These are phyloP conservation scores for rat (Rattus norvegicus) DNA, from an alignment of 2,113 vertebrate genomes.

Conservation along the genomic window DNA sequence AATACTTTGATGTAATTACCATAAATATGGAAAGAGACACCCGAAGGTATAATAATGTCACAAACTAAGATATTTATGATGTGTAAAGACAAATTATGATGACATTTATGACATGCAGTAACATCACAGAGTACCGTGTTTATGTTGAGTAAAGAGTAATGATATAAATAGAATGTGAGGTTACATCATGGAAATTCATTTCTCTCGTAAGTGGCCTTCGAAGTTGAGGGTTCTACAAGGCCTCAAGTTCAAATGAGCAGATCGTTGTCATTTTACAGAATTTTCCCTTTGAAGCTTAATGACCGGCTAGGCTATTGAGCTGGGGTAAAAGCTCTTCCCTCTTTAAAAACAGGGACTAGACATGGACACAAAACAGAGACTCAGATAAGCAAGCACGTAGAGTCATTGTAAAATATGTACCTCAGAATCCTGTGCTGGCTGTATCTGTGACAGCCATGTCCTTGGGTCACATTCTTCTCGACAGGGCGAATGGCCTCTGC, in stretches of 20 bases:
- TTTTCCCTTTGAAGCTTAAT: constrained; percentile 37
- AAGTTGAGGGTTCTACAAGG: constrained; percentile 50
- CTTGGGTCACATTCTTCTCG: no score
- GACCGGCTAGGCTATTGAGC: constrained; percentile 48
- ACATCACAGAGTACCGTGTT: constrained; percentile 80
- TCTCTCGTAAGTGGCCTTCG: constrained; percentile 73
- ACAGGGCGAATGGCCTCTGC: no score
- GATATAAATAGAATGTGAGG: constrained; percentile 83
- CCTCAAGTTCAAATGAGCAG: constrained; percentile 52
- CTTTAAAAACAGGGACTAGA: background rate
- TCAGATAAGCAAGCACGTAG: background rate
- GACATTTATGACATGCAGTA: constrained; percentile 86
- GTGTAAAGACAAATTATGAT: constrained; percentile 87
- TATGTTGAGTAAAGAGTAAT: constrained; percentile 80
- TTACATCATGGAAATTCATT: constrained; percentile 83
- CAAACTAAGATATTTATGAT: constrained; percentile 89
- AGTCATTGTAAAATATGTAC: background rate
- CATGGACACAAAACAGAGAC: constrained; percentile 42
- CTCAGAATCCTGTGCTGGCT: background rate
- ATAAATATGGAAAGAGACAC: constrained; percentile 88
- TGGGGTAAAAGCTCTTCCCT: background rate
- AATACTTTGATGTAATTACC: constrained; percentile 90
- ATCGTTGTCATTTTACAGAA: constrained; percentile 50
- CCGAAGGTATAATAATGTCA: constrained; percentile 87
- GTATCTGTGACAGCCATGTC: no score